Conservation (phyloP, 2,113 vertebrate species). For the Callaeas wilsoni region DNA sequence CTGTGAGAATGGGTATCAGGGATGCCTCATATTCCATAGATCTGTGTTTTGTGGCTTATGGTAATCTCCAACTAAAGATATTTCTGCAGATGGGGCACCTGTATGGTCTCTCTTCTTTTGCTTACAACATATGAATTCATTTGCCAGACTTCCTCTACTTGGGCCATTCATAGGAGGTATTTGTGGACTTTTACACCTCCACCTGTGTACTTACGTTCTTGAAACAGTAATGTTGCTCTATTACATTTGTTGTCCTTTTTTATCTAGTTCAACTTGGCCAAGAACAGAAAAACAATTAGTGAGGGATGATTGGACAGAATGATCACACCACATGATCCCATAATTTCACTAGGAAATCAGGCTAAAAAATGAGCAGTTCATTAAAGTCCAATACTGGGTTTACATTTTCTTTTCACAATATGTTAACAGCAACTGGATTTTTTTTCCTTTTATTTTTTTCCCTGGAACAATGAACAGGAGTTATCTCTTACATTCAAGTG, state of each 20-base stretch:
- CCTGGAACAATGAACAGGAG: conserved; percentile 35
- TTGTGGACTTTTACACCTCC: neutral
- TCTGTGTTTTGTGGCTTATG: neutral
- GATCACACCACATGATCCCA: neutral
- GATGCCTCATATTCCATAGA: neutral
- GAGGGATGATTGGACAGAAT: neutral
- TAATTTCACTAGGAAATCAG: neutral
- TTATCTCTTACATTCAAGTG: conserved; percentile 35
- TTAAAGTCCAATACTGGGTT: neutral
- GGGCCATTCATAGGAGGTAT: neutral
- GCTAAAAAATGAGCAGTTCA: neutral
- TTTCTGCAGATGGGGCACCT: neutral
- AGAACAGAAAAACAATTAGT: neutral
- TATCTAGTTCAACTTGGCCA: neutral
- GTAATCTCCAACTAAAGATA: neutral
- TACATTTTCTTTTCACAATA: neutral
- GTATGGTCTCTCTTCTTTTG: neutral
- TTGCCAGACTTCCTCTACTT: neutral
- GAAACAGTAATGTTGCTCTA: neutral
- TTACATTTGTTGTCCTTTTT: neutral
- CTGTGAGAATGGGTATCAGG: neutral
- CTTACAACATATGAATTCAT: neutral
- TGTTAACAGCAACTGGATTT: neutral
- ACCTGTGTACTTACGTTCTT: neutral
- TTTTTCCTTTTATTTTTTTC: neutral